Conservation (phyloP, 2,797 vertebrate genomes). For the Ibycter americanus region DNA sequence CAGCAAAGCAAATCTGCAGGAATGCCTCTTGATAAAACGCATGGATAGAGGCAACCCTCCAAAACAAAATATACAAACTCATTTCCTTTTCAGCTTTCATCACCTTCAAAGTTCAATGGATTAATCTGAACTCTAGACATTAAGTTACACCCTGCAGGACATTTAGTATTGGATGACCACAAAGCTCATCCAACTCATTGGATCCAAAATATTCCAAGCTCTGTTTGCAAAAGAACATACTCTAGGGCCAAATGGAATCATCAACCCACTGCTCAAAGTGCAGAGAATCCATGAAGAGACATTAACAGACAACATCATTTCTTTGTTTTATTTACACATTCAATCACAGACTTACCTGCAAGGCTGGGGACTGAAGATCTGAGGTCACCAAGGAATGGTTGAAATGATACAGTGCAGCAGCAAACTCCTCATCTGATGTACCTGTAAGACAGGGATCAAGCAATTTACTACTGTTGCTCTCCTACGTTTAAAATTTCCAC, state of each 20-base stretch:
- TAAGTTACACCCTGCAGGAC: not conserved
- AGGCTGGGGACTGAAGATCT: constrained; percentile 92
- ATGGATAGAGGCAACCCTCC: not conserved
- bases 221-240: not conserved
- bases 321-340: not conserved
- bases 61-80: not conserved
- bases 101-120: not conserved
- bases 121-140: not conserved
- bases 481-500: not conserved
- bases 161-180: not conserved
- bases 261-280: not conserved
- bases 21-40: not conserved
- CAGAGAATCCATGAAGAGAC: rapidly evolving
- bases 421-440: constrained; percentile 95
- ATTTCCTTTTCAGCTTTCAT: not conserved
- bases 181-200: not conserved
- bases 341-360: constrained; percentile 83
- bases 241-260: not conserved
- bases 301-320: not conserved
- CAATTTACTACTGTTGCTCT: not conserved
- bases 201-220: not conserved
- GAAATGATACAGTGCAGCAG: constrained; percentile 95
- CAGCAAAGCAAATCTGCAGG: not conserved
- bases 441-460: constrained; percentile 70
- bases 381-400: constrained; percentile 97